phyloP scores from a whole-genome alignment of 1,140 invertebrate genomes.

The Lepidurus couesii region DNA sequence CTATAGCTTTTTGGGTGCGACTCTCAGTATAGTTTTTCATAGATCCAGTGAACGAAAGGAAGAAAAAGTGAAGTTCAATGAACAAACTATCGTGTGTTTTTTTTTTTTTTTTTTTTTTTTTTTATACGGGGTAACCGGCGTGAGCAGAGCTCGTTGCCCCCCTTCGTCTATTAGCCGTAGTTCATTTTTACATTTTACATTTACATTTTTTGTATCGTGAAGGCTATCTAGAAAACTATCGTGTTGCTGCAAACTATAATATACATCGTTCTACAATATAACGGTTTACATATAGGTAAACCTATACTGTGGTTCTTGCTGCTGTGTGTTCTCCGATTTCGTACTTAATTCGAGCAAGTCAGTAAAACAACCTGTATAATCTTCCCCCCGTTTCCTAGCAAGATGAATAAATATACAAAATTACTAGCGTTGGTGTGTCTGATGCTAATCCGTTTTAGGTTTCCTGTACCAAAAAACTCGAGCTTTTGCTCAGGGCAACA shows the following conservation, averaged over 20 bases:
- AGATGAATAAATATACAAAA: not conserved
- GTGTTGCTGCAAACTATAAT: not conserved
- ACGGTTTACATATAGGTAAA: too few relatives aligned
- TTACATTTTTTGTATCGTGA: too few relatives aligned
- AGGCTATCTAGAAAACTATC: too few relatives aligned
- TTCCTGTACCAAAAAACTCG: not conserved
- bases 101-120: too few relatives aligned
- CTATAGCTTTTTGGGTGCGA: not conserved
- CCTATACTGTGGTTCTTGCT: not conserved
- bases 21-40: not conserved
- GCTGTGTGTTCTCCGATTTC: not conserved
- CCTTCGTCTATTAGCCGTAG: too few relatives aligned
- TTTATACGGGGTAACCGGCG: too few relatives aligned
- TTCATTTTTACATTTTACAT: too few relatives aligned
- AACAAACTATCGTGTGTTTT: too few relatives aligned
- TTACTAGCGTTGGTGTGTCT: not conserved
- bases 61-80: not conserved
- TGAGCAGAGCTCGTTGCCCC: too few relatives aligned
- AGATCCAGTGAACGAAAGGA: not conserved
- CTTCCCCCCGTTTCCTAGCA: not conserved
- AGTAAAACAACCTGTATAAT: not conserved
- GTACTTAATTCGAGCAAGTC: not conserved
- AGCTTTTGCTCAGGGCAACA: not conserved
- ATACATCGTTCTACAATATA: not conserved
- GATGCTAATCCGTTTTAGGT: not conserved